Evolutionary conservation across 2,797 vertebrate genomes (phyloP).

Genomic region (Hapalemur alaotrensis): DNA sequence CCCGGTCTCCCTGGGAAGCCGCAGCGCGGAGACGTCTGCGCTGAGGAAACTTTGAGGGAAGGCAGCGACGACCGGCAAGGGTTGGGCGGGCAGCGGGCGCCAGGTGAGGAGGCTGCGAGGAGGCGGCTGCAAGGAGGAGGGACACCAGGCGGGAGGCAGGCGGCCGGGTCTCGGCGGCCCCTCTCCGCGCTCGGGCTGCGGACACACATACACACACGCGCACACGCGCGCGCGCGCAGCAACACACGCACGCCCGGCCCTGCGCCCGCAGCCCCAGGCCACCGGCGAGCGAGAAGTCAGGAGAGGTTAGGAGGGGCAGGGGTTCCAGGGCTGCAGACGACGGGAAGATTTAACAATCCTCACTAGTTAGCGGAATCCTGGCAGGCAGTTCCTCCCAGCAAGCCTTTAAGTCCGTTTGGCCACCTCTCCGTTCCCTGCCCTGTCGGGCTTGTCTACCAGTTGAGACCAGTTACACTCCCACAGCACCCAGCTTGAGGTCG

Average conservation of each 20-base stretch:
- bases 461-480: neutral
- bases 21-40: neutral
- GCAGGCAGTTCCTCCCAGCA: neutral
- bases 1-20: neutral
- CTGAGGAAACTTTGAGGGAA: slow-evolving; percentile 74
- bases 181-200: slow-evolving; percentile 14
- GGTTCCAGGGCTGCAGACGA: neutral
- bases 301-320: neutral
- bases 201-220: neutral
- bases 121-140: neutral
- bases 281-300: neutral
- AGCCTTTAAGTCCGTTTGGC: neutral
- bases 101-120: neutral
- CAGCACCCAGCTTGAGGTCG: neutral
- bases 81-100: neutral
- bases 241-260: neutral
- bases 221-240: slow-evolving; percentile 47
- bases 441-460: neutral
- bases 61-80: neutral
- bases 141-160: neutral
- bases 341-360: neutral
- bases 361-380: neutral
- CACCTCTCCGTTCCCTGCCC: neutral
- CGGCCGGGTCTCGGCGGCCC: slow-evolving; percentile 3
- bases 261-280: neutral